These are phyloP conservation scores for Procambarus clarkii DNA, from an alignment of 1,140 invertebrate species.

Conservation along the genomic window DNA sequence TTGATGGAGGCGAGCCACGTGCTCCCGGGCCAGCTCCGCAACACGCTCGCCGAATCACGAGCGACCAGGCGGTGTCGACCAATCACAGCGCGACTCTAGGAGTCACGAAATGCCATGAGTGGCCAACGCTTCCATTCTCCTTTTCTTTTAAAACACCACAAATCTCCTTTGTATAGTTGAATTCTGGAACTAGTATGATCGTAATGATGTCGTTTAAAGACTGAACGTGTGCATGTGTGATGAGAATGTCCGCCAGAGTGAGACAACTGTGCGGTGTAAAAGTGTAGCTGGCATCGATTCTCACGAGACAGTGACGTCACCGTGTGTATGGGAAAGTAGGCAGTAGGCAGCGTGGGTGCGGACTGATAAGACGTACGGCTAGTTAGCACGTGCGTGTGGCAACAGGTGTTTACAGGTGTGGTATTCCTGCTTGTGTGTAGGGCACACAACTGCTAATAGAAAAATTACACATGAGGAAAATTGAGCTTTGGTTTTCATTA, in stretches of 20 bases:
- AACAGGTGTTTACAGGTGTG: constrained; percentile 23
- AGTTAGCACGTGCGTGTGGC: constrained; percentile 11
- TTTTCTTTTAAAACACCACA: neutral
- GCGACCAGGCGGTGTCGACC: neutral
- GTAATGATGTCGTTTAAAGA: neutral
- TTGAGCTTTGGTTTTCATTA: too few species aligned
- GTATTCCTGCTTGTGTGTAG: too few species aligned
- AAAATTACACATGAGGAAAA: too few species aligned
- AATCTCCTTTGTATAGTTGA: neutral
- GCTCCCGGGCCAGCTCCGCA: neutral
- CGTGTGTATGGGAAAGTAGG: constrained; percentile 54
- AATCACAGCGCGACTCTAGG: constrained; percentile 24
- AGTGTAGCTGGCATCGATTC: constrained; percentile 54
- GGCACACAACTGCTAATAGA: too few species aligned
- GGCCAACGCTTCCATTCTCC: neutral
- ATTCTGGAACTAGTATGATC: too few species aligned
- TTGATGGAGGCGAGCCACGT: constrained; percentile 24
- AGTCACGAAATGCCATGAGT: constrained; percentile 39
- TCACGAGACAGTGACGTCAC: constrained; percentile 56
- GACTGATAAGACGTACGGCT: constrained; percentile 36
- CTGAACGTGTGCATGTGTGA: too few species aligned
- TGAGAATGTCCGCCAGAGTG: too few species aligned
- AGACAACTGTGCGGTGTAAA: neutral
- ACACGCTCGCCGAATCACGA: constrained; percentile 32
- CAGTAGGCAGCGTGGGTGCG: constrained; percentile 59